These are phyloP conservation scores for Nymphicus hollandicus DNA, from an alignment of 2,113 vertebrate genomes.

Conservation along the genomic window DNA sequence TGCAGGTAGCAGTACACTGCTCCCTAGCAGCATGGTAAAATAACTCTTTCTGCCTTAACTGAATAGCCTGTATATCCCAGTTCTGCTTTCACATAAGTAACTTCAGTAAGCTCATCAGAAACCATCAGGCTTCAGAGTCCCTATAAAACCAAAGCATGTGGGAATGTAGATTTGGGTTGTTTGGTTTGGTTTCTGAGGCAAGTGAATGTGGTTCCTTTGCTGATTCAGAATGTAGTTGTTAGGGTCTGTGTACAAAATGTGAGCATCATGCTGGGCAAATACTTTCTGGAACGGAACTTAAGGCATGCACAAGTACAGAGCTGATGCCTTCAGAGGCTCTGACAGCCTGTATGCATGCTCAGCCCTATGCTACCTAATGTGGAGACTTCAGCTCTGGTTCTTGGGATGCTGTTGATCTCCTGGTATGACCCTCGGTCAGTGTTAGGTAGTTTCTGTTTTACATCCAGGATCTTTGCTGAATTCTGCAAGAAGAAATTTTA, in stretches of 20 bases:
- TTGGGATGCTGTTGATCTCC: not conserved
- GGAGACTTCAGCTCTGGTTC: not conserved
- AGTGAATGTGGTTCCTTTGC: not conserved
- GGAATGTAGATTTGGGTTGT: not conserved
- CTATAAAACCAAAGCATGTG: not conserved
- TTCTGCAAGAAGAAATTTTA: not conserved
- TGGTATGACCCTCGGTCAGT: not conserved
- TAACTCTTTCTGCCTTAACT: not conserved
- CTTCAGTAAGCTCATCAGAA: not conserved
- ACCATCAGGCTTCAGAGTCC: not conserved
- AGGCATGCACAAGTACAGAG: not conserved
- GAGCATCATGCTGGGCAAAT: not conserved
- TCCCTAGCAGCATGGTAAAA: not conserved
- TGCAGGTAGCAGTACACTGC: not conserved
- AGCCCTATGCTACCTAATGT: not conserved
- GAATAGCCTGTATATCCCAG: not conserved
- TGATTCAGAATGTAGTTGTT: not conserved
- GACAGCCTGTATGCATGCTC: not conserved
- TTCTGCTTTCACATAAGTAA: not conserved
- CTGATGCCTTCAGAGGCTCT: not conserved
- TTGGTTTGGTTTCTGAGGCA: not conserved
- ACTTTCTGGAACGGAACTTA: not conserved
- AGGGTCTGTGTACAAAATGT: not conserved
- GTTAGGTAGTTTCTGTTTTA: not conserved
- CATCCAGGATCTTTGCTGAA: not conserved